A percentile compares a stretch with the other conserved stretches of the same genome.
These are phyloP conservation scores for Andinoacara biseriatus DNA, from an alignment of 2,113 vertebrate genomes.

Conservation along the genomic window DNA sequence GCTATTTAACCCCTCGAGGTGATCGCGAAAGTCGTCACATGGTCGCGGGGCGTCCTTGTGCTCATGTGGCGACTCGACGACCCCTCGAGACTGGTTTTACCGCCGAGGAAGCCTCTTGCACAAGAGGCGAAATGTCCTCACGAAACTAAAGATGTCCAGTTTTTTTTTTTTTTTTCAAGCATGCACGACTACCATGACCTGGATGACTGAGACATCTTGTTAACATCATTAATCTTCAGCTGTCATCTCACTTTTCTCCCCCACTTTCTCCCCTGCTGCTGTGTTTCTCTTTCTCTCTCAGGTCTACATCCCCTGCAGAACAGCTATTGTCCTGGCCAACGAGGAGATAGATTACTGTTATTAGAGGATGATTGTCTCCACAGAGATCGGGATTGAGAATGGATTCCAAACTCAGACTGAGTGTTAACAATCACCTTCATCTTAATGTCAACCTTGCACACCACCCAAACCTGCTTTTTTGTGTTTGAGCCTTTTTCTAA, in stretches of 20 bases:
- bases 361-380: constrained; percentile 76
- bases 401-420: constrained; percentile 66
- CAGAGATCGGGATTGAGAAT: constrained; percentile 61
- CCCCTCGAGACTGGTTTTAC: neutral
- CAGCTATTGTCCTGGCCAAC: constrained; percentile 82
- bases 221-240: constrained; percentile 55
- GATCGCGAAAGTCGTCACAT: neutral
- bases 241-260: constrained; percentile 56
- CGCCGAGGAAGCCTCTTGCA: neutral
- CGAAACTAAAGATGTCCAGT: neutral
- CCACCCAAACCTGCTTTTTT: constrained; percentile 49
- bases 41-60: neutral
- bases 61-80: neutral
- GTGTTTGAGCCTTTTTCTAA: constrained; percentile 35
- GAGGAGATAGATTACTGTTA: constrained; percentile 82
- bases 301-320: constrained; percentile 86
- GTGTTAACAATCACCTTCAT: constrained; percentile 73
- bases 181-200: neutral
- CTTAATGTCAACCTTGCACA: constrained; percentile 59
- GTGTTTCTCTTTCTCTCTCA: constrained; percentile 54
- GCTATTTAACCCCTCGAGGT: neutral
- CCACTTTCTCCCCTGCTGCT: constrained; percentile 26
- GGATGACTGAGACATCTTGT: constrained; percentile 7
- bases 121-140: neutral
- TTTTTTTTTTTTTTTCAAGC: neutral